Evolutionary conservation across 2,888 invertebrate genomes (phyloP).

Genomic region (Dryocosmus kuriphilus): DNA sequence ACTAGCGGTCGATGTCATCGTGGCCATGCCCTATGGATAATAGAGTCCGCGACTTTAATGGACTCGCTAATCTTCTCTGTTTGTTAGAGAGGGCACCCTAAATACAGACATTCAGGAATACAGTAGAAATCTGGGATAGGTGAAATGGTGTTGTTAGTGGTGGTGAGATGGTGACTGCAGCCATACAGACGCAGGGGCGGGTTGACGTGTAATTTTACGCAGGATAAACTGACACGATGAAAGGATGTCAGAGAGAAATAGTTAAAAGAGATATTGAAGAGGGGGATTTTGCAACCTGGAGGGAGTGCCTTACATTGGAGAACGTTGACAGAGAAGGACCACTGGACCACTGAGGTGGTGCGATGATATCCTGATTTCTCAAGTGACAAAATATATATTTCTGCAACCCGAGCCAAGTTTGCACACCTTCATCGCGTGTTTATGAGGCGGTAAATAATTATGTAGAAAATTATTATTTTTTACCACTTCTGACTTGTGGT

Average conservation of each 20-base stretch:
- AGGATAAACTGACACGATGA: constrained; percentile 38
- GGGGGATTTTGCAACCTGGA: constrained; percentile 44
- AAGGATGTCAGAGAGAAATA: constrained; percentile 47
- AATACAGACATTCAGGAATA: constrained; percentile 51
- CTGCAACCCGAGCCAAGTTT: constrained; percentile 4
- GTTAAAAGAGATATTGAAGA: constrained; percentile 46
- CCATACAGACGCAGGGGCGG: constrained; percentile 53
- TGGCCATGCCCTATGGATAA: constrained; percentile 74
- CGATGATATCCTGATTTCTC: constrained; percentile 75
- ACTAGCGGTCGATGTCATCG: constrained; percentile 75
- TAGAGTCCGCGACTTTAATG: constrained; percentile 78
- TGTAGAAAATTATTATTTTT: too few relatives aligned
- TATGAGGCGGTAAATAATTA: not conserved
- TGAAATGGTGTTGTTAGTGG: constrained; percentile 49
- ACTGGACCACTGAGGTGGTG: constrained; percentile 74
- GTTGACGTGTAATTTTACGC: constrained; percentile 48
- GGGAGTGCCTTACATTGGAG: constrained; percentile 51
- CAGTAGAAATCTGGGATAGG: constrained; percentile 51
- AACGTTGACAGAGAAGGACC: constrained; percentile 56
- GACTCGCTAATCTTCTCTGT: constrained; percentile 77
- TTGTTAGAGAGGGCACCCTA: constrained; percentile 69
- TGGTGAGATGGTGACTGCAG: constrained; percentile 64
- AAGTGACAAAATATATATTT: constrained; percentile 70
- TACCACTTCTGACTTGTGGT: too few relatives aligned
- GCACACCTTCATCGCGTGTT: constrained; percentile 31